Percentiles rank a stretch among this genome's conserved stretches.
These are phyloP conservation scores for Plemyria rubiginata DNA, from an alignment of 2,888 invertebrate genomes.

Conservation along the genomic window DNA sequence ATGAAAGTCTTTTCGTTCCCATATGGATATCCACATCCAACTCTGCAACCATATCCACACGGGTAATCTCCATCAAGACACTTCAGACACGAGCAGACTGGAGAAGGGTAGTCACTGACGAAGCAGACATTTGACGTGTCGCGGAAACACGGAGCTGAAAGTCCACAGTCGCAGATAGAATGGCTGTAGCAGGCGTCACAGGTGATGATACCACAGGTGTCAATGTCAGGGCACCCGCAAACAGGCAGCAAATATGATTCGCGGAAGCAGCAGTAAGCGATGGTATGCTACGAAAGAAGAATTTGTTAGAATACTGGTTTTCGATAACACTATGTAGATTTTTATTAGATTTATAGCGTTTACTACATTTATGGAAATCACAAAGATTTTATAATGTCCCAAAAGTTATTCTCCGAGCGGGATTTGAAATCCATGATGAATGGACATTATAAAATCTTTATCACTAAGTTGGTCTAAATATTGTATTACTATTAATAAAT, in stretches of 20 bases:
- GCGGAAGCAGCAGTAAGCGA: constrained; percentile 52
- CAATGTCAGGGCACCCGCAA: constrained; percentile 31
- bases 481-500: no score
- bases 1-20: constrained; percentile 44
- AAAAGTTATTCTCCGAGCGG: no score
- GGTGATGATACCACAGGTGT: constrained; percentile 30
- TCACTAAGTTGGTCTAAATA: no score
- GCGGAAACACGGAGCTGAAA: constrained; percentile 33
- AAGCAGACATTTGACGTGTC: constrained; percentile 41
- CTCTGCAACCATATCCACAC: background rate
- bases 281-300: constrained; percentile 43
- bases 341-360: no score
- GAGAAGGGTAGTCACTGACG: constrained; percentile 36
- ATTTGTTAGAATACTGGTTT: background rate
- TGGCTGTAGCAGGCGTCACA: constrained; percentile 8
- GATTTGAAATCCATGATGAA: no score
- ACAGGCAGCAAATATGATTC: constrained; percentile 43
- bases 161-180: constrained; percentile 18
- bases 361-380: no score
- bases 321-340: no score
- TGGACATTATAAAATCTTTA: no score
- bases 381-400: no score
- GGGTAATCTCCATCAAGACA: constrained; percentile 3
- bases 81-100: constrained; percentile 37
- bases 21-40: constrained; percentile 47